Base-by-base conservation (phyloP, 2,113 vertebrate species). In the Forbesichthys papilliferus region DNA sequence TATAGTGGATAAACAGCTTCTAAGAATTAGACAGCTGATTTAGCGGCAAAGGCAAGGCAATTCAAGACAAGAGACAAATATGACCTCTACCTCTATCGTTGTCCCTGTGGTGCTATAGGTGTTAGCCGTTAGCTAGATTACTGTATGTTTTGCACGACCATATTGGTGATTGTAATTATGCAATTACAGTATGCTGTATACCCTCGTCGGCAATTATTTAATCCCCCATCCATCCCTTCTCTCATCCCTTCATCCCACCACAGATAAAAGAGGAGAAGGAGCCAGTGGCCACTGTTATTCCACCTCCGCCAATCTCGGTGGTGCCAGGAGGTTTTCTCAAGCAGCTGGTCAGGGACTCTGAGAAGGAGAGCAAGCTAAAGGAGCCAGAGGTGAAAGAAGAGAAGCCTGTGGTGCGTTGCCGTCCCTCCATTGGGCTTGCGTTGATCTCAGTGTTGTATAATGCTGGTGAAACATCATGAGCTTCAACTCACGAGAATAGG, bases 181-280 rank as follows among this genome's bases (percentile, higher is more conserved):
- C 49, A 52, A 12, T 11, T 54, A 54, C n/a, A 54, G 52, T 4
- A 16, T 27, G 27, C 27, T 27, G 27, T 54, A n/a, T 52, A 14
- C 49, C 49, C 13, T 10, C 14, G 49, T 52, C 4, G 11, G 49
- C 49, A 52, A 52, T 57, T 5, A 57, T 11, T 9, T 57, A 11
- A 16, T 33, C 1, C 5, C 11, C 20, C 36, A 62, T 14, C 64
- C 42, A 34, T 13, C 7, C 47, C 3, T 16, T n/a, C 52, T 49
- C 5, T 42, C 48, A 53, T 57, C 3, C 1, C 53, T 55, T 14
- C 7, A 11, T 61, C 9, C 11, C 48, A 36, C 59, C 49, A 84
- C 94, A 99, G 96, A 99, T 99, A 9, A 94, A 95, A 84, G 96
- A 98, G 74, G 96, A 98, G 89, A 97, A 97, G 66, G 93, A 92